Base-by-base conservation (phyloP, 2,797 vertebrate species). In the Astyanax mexicanus region DNA sequence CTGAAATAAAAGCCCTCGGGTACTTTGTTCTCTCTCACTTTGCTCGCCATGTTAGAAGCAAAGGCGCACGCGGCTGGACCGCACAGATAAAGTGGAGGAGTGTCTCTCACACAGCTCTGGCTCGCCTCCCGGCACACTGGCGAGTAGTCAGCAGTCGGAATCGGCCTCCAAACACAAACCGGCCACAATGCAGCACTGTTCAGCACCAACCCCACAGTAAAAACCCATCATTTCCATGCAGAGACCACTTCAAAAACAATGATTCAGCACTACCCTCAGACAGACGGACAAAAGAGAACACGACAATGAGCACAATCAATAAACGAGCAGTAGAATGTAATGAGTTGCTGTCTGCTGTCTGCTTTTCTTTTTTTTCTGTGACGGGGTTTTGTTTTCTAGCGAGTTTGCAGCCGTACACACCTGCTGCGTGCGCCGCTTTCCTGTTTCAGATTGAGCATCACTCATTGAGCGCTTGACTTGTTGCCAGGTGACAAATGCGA, bases 1-100 rank as follows among this genome's bases (percentile, higher is more conserved):
- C 67, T 68, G 67, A 66, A 74, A 74, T 72, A 51, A 70, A 84
- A 75, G 74, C 74, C 51, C 47, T 19, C 44, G 49, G 37, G 61
- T 64, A 74, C 76, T 80, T 84, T 81, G 82, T 81, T 80, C 49
- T 42, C 40, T 42, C 78, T 71, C 75, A 80, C 75, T 84, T 78
- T 80, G 71, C 79, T 80, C 68, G 60, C 52, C 15, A 35, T 69
- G 67, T 70, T 51, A 13, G 32, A 60, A 21, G 54, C 25, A 75
- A 62, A 70, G 58, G 52, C 29, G 19, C 47, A 54, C 62, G 45
- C 68, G 79, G 75, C 77, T 84, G 82, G 74, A 54, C 71, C 9
- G 8, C 7, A 21, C 55, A 75, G 82, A 84, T 84, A 84, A 81
- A 81, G 64, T 21, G 32, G 71, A 78, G 60, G 35, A 61, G 71